Conservation (phyloP, 2,888 invertebrate species). For the Nymphalis urticae region DNA sequence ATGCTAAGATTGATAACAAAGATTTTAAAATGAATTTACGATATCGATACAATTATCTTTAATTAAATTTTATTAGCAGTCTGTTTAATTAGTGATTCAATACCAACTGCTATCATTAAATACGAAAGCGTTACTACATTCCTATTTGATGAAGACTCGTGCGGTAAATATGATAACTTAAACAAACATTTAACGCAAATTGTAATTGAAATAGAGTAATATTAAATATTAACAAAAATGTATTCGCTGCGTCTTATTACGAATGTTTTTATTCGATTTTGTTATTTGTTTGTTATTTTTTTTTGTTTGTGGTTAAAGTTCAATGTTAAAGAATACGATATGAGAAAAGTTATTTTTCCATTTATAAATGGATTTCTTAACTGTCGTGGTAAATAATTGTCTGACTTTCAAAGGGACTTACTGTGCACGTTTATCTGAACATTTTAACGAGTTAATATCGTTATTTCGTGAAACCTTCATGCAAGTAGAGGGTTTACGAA, state of each 20-base stretch:
- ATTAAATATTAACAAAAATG: background rate
- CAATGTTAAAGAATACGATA: background rate
- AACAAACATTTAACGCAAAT: constrained; percentile 28
- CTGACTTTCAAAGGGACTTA: background rate
- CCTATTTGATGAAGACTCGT: constrained; percentile 37
- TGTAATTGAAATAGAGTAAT: background rate
- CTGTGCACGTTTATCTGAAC: background rate
- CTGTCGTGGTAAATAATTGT: background rate
- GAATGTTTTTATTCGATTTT: background rate
- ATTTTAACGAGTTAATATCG: constrained; percentile 16
- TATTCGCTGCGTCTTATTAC: background rate
- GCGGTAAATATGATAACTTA: constrained; percentile 35
- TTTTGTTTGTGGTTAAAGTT: background rate
- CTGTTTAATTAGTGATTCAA: constrained; percentile 38
- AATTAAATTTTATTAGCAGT: constrained; percentile 5
- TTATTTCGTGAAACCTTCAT: constrained; percentile 29
- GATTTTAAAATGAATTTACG: background rate
- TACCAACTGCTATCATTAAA: constrained; percentile 27
- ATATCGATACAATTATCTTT: background rate
- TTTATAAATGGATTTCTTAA: background rate
- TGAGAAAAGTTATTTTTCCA: background rate
- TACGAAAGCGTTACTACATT: constrained; percentile 23
- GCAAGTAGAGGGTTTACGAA: constrained; percentile 39
- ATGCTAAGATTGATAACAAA: background rate
- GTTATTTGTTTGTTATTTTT: background rate